Percentiles rank a stretch among this genome's conserved stretches.
Evolutionary conservation across 2,113 vertebrate species (phyloP).

Genomic region (Anas platyrhynchos): DNA sequence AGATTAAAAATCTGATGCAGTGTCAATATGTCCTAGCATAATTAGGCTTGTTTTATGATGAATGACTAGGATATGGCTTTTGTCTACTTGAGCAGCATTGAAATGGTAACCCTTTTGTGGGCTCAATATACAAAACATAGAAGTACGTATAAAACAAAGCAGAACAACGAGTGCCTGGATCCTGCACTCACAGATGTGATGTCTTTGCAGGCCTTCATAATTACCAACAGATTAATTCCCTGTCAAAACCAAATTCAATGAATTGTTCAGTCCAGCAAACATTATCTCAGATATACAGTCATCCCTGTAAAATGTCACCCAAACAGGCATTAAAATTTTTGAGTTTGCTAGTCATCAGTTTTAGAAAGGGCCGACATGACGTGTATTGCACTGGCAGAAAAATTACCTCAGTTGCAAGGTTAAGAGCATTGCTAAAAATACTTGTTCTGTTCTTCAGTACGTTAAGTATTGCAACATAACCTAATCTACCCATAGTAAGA

Average conservation of each 20-base stretch:
- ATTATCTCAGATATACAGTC: neutral
- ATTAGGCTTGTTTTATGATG: conserved; percentile 47
- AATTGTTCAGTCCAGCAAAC: neutral
- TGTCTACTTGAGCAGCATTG: neutral
- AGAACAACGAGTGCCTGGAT: neutral
- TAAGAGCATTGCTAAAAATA: neutral
- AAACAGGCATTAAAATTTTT: neutral
- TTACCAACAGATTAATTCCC: neutral
- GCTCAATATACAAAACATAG: neutral
- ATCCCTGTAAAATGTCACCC: neutral
- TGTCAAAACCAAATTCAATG: neutral
- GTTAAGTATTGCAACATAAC: neutral
- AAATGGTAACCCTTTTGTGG: neutral
- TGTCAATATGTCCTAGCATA: conserved; percentile 50
- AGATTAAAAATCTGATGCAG: conserved; percentile 50
- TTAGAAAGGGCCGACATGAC: neutral
- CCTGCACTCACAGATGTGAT: rapidly evolving
- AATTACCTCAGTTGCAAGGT: neutral
- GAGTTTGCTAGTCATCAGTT: neutral
- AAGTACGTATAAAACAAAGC: neutral
- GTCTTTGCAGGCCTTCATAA: neutral
- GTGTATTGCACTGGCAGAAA: neutral
- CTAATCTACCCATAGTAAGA: neutral
- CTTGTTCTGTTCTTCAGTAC: neutral
- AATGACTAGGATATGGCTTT: conserved; percentile 27